phyloP scores from a whole-genome alignment of 64 coral and sea anemone genomes.

The Actinia equina region DNA sequence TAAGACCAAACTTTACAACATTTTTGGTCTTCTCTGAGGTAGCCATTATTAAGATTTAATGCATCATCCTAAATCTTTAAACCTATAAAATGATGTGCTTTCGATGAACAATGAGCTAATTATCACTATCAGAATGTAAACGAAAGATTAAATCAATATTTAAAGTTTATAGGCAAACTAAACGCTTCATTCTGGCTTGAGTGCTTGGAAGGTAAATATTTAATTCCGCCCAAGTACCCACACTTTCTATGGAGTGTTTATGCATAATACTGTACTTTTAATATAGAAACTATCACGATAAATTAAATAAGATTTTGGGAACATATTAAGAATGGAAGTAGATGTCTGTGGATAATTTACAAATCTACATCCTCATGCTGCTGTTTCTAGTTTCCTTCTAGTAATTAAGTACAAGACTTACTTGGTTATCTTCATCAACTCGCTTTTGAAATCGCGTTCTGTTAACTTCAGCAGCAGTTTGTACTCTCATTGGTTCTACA shows the following conservation, averaged over 20 bases:
- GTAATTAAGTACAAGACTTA: not conserved
- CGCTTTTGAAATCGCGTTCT: conserved; percentile 87
- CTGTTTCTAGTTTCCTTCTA: not conserved
- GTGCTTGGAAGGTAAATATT: conserved; percentile 19
- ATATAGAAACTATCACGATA: not conserved
- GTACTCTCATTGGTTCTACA: conserved; percentile 73
- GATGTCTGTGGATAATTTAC: not conserved
- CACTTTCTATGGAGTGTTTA: not conserved
- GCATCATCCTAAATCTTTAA: too few relatives aligned
- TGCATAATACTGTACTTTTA: not conserved
- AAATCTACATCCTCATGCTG: too few relatives aligned
- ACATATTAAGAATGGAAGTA: not conserved
- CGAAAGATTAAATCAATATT: conserved; percentile 21
- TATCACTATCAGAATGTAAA: not conserved
- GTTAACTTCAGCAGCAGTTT: conserved; percentile 95
- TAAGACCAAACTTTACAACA: too few relatives aligned
- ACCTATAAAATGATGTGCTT: too few relatives aligned
- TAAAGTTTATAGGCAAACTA: not conserved
- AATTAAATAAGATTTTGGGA: not conserved
- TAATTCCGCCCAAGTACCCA: not conserved
- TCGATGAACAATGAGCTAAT: not conserved
- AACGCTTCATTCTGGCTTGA: not conserved
- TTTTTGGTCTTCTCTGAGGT: too few relatives aligned
- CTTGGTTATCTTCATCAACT: conserved; percentile 95
- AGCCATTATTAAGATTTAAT: too few relatives aligned